Percentiles rank a stretch among this genome's conserved stretches.
Conservation (phyloP, 2,113 vertebrate species). For the Galeopterus variegatus region DNA sequence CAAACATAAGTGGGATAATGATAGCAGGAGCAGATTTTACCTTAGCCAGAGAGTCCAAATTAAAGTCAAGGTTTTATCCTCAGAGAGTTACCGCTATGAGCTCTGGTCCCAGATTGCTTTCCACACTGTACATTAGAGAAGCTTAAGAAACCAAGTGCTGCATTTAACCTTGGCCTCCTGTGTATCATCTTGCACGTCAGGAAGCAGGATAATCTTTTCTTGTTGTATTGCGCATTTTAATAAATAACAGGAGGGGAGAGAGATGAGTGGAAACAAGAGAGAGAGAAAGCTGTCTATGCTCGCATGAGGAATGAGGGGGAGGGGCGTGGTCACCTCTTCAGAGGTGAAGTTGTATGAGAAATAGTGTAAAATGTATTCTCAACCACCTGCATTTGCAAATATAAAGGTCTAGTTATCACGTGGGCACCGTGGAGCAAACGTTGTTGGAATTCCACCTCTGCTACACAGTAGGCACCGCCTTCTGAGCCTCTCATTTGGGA, state of each 20-base stretch:
- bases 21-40: conserved; percentile 73
- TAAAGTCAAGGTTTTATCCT: conserved; percentile 81
- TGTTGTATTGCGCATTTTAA: conserved; percentile 75
- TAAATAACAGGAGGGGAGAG: conserved; percentile 54
- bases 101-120: conserved; percentile 68
- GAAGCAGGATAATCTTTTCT: conserved; percentile 76
- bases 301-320: conserved; percentile 33
- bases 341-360: background rate
- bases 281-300: conserved; percentile 30
- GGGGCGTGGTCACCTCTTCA: background rate
- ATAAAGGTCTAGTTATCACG: background rate
- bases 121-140: conserved; percentile 77
- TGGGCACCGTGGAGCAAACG: background rate
- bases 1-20: conserved; percentile 71
- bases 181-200: conserved; percentile 18
- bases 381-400: background rate
- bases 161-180: conserved; percentile 80
- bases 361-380: background rate
- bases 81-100: conserved; percentile 34
- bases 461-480: background rate
- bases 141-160: conserved; percentile 82
- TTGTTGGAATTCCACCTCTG: background rate
- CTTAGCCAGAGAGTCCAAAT: conserved; percentile 77
- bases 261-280: conserved; percentile 4
- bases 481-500: background rate